Evolutionary conservation across 92 coral and sea anemone genomes (phyloP).

Genomic region (Zoanthus solanderi): DNA sequence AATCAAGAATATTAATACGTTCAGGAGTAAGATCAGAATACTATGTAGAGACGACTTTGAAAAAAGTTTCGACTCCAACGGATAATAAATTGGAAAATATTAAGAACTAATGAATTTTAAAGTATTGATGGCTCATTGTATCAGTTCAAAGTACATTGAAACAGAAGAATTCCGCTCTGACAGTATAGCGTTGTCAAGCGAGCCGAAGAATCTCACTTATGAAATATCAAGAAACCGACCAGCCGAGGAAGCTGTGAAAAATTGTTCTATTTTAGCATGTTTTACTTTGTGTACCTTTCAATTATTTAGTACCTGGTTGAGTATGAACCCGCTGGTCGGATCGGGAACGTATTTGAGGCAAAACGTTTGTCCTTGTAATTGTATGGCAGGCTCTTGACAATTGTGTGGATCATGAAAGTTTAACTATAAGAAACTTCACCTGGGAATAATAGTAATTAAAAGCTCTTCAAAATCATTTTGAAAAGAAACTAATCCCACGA

Average conservation of each 20-base stretch:
- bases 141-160: not conserved
- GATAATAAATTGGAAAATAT: not conserved
- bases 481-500: not conserved
- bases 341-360: not conserved
- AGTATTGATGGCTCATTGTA: not conserved
- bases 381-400: not conserved
- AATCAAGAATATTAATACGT: not conserved
- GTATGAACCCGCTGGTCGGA: not conserved
- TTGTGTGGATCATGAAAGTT: not conserved
- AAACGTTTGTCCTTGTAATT: not conserved
- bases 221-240: not conserved
- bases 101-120: not conserved
- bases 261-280: not conserved
- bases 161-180: not conserved
- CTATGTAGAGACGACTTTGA: not conserved
- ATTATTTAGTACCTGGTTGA: not conserved
- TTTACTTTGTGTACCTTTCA: not conserved
- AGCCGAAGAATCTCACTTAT: not conserved
- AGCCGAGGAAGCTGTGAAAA: not conserved
- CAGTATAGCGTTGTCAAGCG: not conserved
- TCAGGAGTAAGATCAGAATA: not conserved
- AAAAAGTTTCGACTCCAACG: not conserved
- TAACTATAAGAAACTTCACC: not conserved
- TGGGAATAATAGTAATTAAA: not conserved
- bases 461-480: constrained; percentile 8